phyloP scores from a whole-genome alignment of 2,888 invertebrate species.

The Coremacera marginata region DNA sequence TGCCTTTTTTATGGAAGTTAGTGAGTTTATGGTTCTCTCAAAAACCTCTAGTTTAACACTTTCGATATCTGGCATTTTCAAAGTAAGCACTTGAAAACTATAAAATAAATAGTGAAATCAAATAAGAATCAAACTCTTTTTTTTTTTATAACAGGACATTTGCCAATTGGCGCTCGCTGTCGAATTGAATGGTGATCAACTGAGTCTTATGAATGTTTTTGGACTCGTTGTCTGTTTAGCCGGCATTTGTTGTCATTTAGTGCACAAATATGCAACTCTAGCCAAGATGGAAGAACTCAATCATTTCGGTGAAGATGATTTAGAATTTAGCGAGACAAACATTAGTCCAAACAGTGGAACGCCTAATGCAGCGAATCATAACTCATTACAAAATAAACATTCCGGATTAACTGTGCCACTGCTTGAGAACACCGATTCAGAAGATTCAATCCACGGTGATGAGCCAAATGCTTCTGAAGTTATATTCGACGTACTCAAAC shows the following conservation, averaged over 20 bases:
- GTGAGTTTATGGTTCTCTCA: slow-evolving; percentile 93
- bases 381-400: slow-evolving; percentile 50
- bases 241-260: slow-evolving; percentile 88
- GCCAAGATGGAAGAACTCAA: slow-evolving; percentile 54
- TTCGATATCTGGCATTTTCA: slow-evolving; percentile 95
- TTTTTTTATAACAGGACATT: slow-evolving; percentile 81
- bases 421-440: slow-evolving; percentile 66
- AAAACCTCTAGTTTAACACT: slow-evolving; percentile 96
- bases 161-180: slow-evolving; percentile 91
- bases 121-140: neutral
- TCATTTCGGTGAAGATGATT: slow-evolving; percentile 51
- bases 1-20: slow-evolving; percentile 94
- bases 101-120: neutral
- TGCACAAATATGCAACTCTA: slow-evolving; percentile 74
- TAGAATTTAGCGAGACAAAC: slow-evolving; percentile 50
- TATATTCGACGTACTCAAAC: slow-evolving; percentile 72
- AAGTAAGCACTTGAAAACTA: slow-evolving; percentile 73
- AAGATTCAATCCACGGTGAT: slow-evolving; percentile 63
- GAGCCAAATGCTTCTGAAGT: slow-evolving; percentile 71
- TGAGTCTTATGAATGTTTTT: slow-evolving; percentile 84
- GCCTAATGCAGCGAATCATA: slow-evolving; percentile 16
- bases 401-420: slow-evolving; percentile 64
- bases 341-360: slow-evolving; percentile 47
- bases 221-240: slow-evolving; percentile 89
- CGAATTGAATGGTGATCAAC: slow-evolving; percentile 85